A percentile compares a stretch with the other conserved stretches of the same genome.
These are phyloP conservation scores for Dicrostonyx torquatus DNA, from an alignment of 2,797 vertebrate genomes.

Conservation along the genomic window DNA sequence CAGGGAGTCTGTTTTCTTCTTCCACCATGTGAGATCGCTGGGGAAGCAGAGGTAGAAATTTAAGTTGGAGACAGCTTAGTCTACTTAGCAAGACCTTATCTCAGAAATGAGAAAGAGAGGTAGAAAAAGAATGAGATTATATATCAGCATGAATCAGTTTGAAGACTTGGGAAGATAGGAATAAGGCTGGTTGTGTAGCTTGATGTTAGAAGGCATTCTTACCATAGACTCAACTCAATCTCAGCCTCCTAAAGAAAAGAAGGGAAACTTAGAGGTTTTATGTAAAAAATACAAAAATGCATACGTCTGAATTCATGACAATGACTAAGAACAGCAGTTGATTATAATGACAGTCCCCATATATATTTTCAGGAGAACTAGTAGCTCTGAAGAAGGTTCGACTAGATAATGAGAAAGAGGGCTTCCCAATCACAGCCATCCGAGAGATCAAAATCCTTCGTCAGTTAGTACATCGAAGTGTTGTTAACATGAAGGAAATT, in stretches of 20 bases:
- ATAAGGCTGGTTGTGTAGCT: not conserved
- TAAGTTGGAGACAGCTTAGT: not conserved
- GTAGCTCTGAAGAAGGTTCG: slow-evolving; percentile 99
- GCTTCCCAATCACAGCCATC: slow-evolving; percentile 99
- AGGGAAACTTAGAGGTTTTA: not conserved
- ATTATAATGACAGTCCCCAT: slow-evolving; percentile 43
- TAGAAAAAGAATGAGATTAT: not conserved
- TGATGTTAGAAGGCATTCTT: not conserved
- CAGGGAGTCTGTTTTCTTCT: not conserved
- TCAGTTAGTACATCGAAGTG: slow-evolving; percentile 97
- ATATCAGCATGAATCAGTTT: not conserved
- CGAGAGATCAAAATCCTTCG: slow-evolving; percentile 99
- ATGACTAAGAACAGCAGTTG: slow-evolving; percentile 17
- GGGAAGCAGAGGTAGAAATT: not conserved
- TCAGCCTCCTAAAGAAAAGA: too few species aligned
- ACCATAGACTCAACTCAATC: not conserved
- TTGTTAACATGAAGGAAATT: slow-evolving; percentile 99
- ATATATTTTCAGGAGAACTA: slow-evolving; percentile 90
- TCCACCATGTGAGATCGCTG: not conserved
- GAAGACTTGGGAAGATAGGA: not conserved
- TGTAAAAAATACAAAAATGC: not conserved
- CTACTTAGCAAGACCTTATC: not conserved
- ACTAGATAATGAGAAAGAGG: slow-evolving; percentile 98
- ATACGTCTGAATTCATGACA: slow-evolving; percentile 20
- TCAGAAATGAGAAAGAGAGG: not conserved